phyloP scores from a whole-genome alignment of 2,888 invertebrate species.

The Coelopa pilipes region DNA sequence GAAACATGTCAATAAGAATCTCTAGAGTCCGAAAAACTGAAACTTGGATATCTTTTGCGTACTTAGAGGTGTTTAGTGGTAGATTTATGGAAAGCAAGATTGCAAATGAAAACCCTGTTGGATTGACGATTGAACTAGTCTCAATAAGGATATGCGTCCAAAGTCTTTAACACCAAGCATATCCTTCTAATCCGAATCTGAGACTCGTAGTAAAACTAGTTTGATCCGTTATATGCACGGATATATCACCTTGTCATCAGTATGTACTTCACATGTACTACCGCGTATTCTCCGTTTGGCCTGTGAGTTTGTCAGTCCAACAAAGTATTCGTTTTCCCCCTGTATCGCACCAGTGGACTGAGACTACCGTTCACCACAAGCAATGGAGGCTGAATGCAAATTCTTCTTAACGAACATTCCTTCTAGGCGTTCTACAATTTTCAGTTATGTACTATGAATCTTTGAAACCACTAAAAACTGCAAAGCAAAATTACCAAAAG shows the following conservation, averaged over 20 bases:
- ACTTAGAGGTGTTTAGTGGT: neutral
- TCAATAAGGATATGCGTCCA: neutral
- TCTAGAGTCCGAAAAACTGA: neutral
- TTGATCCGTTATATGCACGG: no score
- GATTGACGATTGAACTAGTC: neutral
- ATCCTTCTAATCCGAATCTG: no score
- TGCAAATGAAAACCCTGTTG: no score
- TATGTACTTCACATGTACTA: no score
- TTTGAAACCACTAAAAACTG: constrained; percentile 26
- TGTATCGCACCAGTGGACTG: no score
- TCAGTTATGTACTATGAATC: neutral
- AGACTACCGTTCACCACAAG: constrained; percentile 36
- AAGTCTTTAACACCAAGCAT: no score
- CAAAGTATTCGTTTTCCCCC: constrained; percentile 27
- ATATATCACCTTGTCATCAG: no score
- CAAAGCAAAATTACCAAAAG: constrained; percentile 52
- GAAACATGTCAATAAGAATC: neutral
- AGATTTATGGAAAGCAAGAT: neutral
- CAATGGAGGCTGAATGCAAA: constrained; percentile 57
- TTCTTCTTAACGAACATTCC: constrained; percentile 29
- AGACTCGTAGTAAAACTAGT: no score
- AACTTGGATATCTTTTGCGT: neutral
- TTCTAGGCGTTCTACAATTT: no score
- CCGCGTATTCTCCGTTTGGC: no score
- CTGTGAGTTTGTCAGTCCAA: no score